Conservation (phyloP, 1,140 invertebrate species). For the Musca domestica region DNA sequence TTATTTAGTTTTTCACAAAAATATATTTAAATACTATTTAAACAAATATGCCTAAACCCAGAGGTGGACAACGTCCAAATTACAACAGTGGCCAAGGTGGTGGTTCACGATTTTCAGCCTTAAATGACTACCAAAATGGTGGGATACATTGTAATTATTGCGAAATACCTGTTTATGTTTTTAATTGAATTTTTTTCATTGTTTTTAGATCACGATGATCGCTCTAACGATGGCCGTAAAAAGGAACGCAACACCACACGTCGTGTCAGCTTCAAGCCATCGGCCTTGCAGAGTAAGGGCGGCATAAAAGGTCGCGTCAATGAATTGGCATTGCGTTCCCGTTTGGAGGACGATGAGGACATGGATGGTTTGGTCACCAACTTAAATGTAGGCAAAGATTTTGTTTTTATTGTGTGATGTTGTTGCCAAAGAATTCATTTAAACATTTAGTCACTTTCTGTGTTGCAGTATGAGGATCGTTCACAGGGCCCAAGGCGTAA, state of each 20-base stretch:
- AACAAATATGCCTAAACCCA: conserved; percentile 41
- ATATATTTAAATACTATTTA: background rate
- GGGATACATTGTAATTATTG: background rate
- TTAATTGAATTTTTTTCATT: background rate
- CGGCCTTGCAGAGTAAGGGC: conserved; percentile 34
- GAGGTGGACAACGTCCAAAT: conserved; percentile 33
- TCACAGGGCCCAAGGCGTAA: conserved; percentile 33
- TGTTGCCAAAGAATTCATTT: background rate
- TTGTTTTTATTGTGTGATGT: background rate
- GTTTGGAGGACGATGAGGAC: conserved; percentile 45
- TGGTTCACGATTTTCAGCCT: conserved; percentile 37
- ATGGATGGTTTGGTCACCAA: conserved; percentile 29
- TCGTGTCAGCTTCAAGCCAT: conserved; percentile 49
- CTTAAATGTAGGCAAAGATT: background rate
- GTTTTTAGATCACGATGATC: conserved; percentile 24
- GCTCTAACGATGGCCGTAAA: conserved; percentile 16
- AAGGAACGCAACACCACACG: conserved; percentile 30
- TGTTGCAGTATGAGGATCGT: conserved; percentile 36
- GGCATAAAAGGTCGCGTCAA: conserved; percentile 37
- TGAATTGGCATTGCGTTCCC: conserved; percentile 42
- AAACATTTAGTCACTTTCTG: background rate
- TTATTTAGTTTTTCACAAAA: conserved; percentile 19
- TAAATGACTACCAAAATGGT: conserved; percentile 37
- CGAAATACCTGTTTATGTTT: background rate
- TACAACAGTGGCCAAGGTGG: conserved; percentile 25